Percentiles rank a stretch among this genome's conserved stretches.
These are phyloP conservation scores for Acropora tenuis DNA, from an alignment of 64 coral and sea anemone genomes.

Conservation along the genomic window DNA sequence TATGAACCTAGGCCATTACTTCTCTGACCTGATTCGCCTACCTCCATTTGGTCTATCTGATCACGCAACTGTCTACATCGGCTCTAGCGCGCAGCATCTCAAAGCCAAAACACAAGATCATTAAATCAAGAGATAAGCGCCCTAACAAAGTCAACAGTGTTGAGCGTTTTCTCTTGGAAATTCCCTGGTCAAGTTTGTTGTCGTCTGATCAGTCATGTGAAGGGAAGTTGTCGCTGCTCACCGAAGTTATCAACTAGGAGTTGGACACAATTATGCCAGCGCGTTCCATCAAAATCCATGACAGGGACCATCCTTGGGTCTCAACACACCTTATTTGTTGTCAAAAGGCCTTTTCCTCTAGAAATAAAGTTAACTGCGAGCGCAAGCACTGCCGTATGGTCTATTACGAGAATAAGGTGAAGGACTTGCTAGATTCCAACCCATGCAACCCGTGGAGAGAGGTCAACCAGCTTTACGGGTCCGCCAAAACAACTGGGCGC, in stretches of 20 bases:
- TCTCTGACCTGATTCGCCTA: not conserved
- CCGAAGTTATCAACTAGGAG: not conserved
- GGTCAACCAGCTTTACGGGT: too few relatives aligned
- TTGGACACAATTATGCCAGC: not conserved
- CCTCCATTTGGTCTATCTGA: not conserved
- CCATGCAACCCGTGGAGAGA: too few relatives aligned
- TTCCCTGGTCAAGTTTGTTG: not conserved
- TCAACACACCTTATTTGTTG: not conserved
- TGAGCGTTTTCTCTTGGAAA: not conserved
- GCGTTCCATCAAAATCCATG: not conserved
- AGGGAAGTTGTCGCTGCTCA: not conserved
- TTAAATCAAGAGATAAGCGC: not conserved
- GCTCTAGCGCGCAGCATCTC: not conserved
- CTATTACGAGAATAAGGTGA: constrained; percentile 62
- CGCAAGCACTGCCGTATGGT: constrained; percentile 40
- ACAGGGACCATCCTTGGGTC: not conserved
- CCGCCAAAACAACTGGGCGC: too few relatives aligned
- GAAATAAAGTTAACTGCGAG: constrained; percentile 69
- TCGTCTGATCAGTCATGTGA: not conserved
- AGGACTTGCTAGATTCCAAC: too few relatives aligned
- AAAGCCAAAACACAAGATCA: not conserved
- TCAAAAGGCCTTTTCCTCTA: constrained; percentile 20
- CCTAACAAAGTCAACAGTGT: not conserved
- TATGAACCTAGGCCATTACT: constrained; percentile 48
- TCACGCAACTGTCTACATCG: not conserved